Base-by-base conservation (phyloP, 2,888 invertebrate genomes). In the Sesamia inferens region DNA sequence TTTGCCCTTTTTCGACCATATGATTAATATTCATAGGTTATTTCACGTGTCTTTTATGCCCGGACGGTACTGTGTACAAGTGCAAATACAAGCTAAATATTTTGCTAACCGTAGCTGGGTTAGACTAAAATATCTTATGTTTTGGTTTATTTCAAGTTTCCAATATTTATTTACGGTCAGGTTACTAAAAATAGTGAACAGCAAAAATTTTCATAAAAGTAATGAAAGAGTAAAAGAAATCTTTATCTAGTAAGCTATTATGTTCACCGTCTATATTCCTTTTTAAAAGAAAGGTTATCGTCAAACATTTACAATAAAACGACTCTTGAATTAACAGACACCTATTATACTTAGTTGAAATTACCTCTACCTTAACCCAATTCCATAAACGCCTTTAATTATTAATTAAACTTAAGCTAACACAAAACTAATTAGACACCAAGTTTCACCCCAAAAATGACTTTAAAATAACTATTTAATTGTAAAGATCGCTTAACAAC, bases 401-500 rank as follows among this genome's bases (percentile, higher is more conserved):
- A 78, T 57, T 68, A 80, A 69, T 78, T 70, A 71, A 71, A 71
- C 55, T 67, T 54, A 61, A 31, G 22, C 48, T 66, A 39, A 57
- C 48, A 68, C 47, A 61, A 76, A 71, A 78, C 62, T 44, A 22
- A 69, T 39, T 63, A 75, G 61, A 48, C n/a, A 71, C 74, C 51
- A 79, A 76, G 62, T 71, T 78, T 55, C 13, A 48, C 73, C 42
- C 55, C 59, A 24, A 55, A 63, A 81, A 70, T 64, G 63, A 42
- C 69, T 70, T 78, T 79, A 74, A 82, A 80, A 80, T 78, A 76
- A 71, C 77, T 78, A 79, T 78, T 74, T 77, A 82, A 85, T 84
- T 84, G 78, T 76, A 80, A 83, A 84, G 86, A 82, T 82, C 86
- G 81, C 86, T 90, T 86, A 88, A 89, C 85, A 90, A 90, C 86